Evolutionary conservation across 2,113 vertebrate species (phyloP), one percentile per base, ranked within the genome.

Genomic region (Indicator indicator): DNA sequence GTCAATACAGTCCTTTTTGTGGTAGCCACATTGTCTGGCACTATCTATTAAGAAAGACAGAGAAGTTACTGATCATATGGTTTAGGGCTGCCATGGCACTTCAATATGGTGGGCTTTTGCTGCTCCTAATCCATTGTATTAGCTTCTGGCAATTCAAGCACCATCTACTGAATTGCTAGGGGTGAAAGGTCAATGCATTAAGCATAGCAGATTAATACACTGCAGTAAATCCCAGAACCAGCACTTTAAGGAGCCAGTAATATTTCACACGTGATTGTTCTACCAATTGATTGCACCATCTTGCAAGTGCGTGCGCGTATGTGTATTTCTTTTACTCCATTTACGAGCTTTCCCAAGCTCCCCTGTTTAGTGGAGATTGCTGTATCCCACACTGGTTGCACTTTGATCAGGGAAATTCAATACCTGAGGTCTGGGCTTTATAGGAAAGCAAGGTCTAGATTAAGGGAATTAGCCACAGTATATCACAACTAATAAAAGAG

Each of bases 331-430:
- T 62, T 70, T 93, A 92, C 83, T 28, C 19, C 71, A 23, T 98
- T 98, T 98, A 98, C 23, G 88, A 98, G 97, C 86, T 91, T 85
- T 46, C 88, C 96, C 93, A 74, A 96, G 95, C 94, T 96, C 91
- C 96, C 94, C 91, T 96, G 91, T 97, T 97, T 97, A 96, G 96
- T 96, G 94, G 93, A 83, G 85, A 94, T 94, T 94, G 89, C 96
- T 56, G 69, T 96, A 96, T 96, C 94, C 95, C 97, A 95, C 95
- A 93, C 96, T 94, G 67, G 36, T 94, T 56, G 86, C 88, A 93
- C 97, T 98, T 98, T 98, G 98, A 98, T 98, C 97, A 93, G 69
- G 69, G 97, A 98, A 98, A 98, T 96, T 95, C 96, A 97, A 97
- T 97, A 97, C 96, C 95, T 95, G 92, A 97, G 97, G 97, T 97